phyloP scores from a whole-genome alignment of 2,888 invertebrate genomes.

The Scrobipalpa atriplicella region DNA sequence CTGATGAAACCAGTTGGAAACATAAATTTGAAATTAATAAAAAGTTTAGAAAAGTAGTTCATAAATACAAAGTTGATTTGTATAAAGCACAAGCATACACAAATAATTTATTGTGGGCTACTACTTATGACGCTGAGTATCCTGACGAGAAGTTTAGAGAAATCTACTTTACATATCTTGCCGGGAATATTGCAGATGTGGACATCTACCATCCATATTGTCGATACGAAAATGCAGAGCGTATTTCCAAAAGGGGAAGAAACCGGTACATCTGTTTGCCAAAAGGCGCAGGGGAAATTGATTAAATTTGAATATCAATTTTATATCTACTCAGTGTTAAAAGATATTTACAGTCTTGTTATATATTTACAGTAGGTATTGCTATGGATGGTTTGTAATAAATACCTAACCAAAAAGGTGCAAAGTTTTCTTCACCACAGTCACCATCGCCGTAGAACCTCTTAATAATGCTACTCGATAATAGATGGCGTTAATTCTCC shows the following conservation, averaged over 20 bases:
- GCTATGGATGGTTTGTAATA: too few relatives aligned
- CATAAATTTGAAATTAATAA: conserved; percentile 59
- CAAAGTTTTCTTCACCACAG: neutral
- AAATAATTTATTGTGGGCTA: conserved; percentile 66
- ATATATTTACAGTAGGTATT: too few relatives aligned
- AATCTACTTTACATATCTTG: conserved; percentile 66
- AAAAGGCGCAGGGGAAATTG: neutral
- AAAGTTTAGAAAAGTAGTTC: conserved; percentile 53
- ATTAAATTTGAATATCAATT: neutral
- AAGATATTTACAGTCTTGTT: neutral
- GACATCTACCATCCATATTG: conserved; percentile 3
- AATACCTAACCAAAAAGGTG: neutral
- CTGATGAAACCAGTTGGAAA: conserved; percentile 56
- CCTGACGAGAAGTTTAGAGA: conserved; percentile 73
- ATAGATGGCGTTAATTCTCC: neutral
- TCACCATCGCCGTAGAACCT: neutral
- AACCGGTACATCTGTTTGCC: neutral
- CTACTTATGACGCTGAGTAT: conserved; percentile 67
- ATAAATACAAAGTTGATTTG: conserved; percentile 53
- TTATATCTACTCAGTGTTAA: neutral
- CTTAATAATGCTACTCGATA: neutral
- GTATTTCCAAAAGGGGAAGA: neutral
- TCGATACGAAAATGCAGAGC: neutral
- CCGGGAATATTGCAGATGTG: conserved; percentile 28
- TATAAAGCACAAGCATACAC: conserved; percentile 58